Percentiles rank a stretch among this genome's conserved stretches.
These are phyloP conservation scores for Rhynchophorus ferrugineus DNA, from an alignment of 1,140 invertebrate genomes.

Conservation along the genomic window DNA sequence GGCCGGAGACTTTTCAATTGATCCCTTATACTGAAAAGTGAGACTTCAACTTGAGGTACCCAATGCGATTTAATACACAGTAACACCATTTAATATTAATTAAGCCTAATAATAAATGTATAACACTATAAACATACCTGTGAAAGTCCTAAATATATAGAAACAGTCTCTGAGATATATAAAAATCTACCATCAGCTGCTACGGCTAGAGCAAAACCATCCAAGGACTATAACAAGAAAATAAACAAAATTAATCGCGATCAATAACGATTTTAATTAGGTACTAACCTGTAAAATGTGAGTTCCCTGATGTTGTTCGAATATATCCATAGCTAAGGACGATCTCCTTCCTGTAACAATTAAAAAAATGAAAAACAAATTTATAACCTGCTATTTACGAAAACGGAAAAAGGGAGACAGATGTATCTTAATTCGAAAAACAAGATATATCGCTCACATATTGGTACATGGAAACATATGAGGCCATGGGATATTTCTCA, in stretches of 20 bases:
- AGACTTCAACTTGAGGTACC: too few relatives aligned
- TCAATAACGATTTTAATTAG: neutral
- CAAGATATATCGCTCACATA: conserved; percentile 18
- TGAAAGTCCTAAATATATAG: conserved; percentile 95
- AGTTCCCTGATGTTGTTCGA: conserved; percentile 94
- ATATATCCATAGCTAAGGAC: conserved; percentile 72
- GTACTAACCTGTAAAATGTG: conserved; percentile 88
- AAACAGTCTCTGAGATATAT: conserved; percentile 98
- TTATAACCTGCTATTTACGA: neutral
- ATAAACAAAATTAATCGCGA: neutral
- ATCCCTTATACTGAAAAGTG: too few relatives aligned
- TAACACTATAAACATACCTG: conserved; percentile 89
- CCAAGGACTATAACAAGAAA: conserved; percentile 72
- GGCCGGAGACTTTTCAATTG: too few relatives aligned
- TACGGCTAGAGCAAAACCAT: conserved; percentile 92
- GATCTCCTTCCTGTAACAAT: conserved; percentile 62
- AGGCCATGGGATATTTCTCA: conserved; percentile 22
- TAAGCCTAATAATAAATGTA: too few relatives aligned
- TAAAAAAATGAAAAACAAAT: conserved; percentile 2
- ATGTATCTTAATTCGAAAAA: neutral
- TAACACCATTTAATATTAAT: too few relatives aligned
- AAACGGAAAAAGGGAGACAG: too few relatives aligned
- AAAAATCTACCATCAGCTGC: conserved; percentile 93
- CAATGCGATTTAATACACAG: too few relatives aligned
- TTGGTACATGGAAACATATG: conserved; percentile 23